Percentiles rank a stretch among this genome's conserved stretches.
phyloP scores from a whole-genome alignment of 2,888 invertebrate genomes.

The Cataglyphis cursor region DNA sequence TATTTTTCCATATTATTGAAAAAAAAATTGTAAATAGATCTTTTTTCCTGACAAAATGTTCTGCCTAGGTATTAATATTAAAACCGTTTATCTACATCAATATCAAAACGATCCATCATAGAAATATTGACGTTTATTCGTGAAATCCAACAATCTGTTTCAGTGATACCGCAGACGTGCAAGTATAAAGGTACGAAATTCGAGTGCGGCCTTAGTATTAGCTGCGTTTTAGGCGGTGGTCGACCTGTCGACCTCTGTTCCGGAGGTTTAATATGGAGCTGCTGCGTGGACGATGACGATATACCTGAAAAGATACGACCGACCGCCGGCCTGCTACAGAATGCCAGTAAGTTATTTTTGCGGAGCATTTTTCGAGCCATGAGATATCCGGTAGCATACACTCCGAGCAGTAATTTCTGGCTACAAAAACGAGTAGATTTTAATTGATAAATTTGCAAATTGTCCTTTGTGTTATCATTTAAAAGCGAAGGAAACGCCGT shows the following conservation, averaged over 20 bases:
- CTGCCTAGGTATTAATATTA: background rate
- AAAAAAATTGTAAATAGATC: background rate
- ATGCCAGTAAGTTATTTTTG: conserved; percentile 92
- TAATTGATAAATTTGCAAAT: background rate
- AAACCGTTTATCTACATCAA: background rate
- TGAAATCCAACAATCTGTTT: conserved; percentile 55
- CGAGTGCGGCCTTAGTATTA: conserved; percentile 96
- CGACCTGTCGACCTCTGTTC: conserved; percentile 96
- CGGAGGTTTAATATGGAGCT: conserved; percentile 98
- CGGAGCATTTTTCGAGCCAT: background rate
- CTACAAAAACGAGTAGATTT: background rate
- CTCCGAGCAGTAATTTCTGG: background rate
- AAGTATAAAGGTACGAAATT: conserved; percentile 95
- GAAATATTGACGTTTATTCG: background rate
- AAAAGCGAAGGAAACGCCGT: background rate
- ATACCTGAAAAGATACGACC: conserved; percentile 86
- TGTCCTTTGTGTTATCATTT: conserved; percentile 5
- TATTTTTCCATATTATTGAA: background rate
- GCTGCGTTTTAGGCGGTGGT: conserved; percentile 95
- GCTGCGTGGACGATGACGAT: conserved; percentile 93
- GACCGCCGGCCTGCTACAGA: conserved; percentile 90
- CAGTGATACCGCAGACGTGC: conserved; percentile 96
- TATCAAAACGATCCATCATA: background rate
- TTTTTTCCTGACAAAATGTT: background rate
- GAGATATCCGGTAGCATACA: background rate